Conservation (phyloP, 2,113 vertebrate genomes). For the Spea bombifrons region DNA sequence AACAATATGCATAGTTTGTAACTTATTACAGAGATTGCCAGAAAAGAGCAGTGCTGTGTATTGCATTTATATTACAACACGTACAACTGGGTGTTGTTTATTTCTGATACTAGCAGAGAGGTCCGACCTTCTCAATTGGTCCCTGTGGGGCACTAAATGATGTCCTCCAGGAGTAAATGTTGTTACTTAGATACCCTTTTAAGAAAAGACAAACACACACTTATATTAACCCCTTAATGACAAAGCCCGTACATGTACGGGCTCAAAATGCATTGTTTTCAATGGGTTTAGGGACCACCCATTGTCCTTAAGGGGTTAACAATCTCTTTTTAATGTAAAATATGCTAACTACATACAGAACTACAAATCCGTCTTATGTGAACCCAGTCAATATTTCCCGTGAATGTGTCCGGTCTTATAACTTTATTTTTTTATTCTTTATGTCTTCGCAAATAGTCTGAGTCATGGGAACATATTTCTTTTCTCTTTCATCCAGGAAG, state of each 20-base stretch:
- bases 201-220: slow-evolving; percentile 37
- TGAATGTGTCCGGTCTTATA: slow-evolving; percentile 48
- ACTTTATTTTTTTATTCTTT: slow-evolving; percentile 51
- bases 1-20: slow-evolving; percentile 17
- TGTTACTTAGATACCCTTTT: slow-evolving; percentile 42
- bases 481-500: slow-evolving; percentile 71
- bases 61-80: slow-evolving; percentile 45
- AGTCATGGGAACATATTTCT: slow-evolving; percentile 74
- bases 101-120: slow-evolving; percentile 31
- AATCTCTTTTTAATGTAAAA: slow-evolving; percentile 26
- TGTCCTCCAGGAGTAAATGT: slow-evolving; percentile 25
- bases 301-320: too few relatives aligned
- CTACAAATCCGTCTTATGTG: slow-evolving; percentile 6
- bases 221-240: too few relatives aligned
- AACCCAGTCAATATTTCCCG: neutral
- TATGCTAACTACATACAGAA: slow-evolving; percentile 26
- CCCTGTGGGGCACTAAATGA: slow-evolving; percentile 25
- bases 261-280: too few relatives aligned
- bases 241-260: too few relatives aligned
- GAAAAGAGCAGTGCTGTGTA: slow-evolving; percentile 42
- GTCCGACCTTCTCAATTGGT: slow-evolving; percentile 38
- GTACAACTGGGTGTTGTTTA: slow-evolving; percentile 35
- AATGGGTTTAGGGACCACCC: too few relatives aligned
- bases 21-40: slow-evolving; percentile 36
- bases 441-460: slow-evolving; percentile 69